phyloP scores from a whole-genome alignment of 2,888 invertebrate genomes.

The Colletes collaris region DNA sequence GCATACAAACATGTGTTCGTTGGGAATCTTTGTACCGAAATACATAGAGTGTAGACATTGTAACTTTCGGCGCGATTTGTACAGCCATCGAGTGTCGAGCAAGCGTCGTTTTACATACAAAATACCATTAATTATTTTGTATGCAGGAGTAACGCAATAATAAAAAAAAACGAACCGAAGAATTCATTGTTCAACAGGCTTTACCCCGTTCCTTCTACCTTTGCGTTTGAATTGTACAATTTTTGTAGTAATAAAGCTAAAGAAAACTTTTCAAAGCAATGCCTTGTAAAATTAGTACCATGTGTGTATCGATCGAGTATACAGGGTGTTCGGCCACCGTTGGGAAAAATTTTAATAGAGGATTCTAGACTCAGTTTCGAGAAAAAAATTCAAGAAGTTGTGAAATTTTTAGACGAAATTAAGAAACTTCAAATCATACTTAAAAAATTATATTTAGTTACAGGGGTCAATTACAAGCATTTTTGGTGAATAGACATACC shows the following conservation, averaged over 20 bases:
- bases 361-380: no score
- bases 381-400: no score
- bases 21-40: conserved; percentile 58
- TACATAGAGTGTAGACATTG: conserved; percentile 28
- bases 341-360: no score
- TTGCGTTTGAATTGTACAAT: not conserved
- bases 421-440: no score
- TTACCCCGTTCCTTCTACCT: not conserved
- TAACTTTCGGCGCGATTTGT: conserved; percentile 40
- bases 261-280: no score
- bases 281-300: no score
- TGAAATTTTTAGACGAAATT: no score
- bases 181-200: not conserved
- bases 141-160: conserved; percentile 53
- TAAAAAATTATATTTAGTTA: no score
- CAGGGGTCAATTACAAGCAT: no score
- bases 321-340: no score
- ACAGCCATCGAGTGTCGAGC: conserved; percentile 39
- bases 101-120: conserved; percentile 55
- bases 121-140: conserved; percentile 59
- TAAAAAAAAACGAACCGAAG: not conserved
- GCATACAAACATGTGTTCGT: conserved; percentile 62
- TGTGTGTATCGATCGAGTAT: no score
- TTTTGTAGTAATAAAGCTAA: not conserved
- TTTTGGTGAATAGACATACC: no score